Percentiles rank a stretch among this genome's conserved stretches.
Evolutionary conservation across 2,797 vertebrate genomes (phyloP).

Genomic region (Acrocephalus scirpaceus): DNA sequence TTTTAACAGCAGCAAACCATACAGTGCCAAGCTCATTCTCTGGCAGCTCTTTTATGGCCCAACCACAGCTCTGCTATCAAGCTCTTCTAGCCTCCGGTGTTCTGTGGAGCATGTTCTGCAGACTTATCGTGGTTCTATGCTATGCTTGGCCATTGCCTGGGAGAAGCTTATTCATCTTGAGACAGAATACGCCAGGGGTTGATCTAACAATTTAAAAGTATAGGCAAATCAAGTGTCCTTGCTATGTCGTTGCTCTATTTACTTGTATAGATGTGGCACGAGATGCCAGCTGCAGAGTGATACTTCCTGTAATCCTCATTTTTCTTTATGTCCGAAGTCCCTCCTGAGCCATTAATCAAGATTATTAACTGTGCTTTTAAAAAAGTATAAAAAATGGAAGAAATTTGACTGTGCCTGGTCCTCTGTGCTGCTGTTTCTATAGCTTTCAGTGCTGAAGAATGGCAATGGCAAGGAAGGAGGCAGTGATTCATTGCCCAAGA

Average conservation of each 20-base stretch:
- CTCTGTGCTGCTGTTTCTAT: slow-evolving; percentile 15
- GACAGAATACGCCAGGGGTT: background rate
- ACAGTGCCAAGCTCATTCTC: background rate
- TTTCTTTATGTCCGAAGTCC: background rate
- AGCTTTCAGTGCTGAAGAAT: background rate
- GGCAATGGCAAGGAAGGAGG: background rate
- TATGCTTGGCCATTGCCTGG: background rate
- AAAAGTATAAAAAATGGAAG: background rate
- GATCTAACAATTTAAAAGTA: background rate
- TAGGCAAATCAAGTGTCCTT: background rate
- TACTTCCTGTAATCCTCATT: background rate
- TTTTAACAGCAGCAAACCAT: background rate
- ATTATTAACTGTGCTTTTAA: background rate
- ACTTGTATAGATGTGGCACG: background rate
- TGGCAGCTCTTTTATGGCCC: background rate
- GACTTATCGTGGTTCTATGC: background rate
- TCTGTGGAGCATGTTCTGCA: background rate
- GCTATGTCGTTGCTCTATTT: background rate
- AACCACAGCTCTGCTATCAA: background rate
- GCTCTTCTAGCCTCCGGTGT: background rate
- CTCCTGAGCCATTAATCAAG: background rate
- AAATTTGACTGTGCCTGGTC: background rate
- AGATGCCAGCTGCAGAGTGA: background rate
- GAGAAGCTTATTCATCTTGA: background rate
- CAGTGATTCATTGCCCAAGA: background rate